These are phyloP conservation scores for Hycleus cichorii DNA, from an alignment of 1,140 invertebrate genomes.

Conservation along the genomic window DNA sequence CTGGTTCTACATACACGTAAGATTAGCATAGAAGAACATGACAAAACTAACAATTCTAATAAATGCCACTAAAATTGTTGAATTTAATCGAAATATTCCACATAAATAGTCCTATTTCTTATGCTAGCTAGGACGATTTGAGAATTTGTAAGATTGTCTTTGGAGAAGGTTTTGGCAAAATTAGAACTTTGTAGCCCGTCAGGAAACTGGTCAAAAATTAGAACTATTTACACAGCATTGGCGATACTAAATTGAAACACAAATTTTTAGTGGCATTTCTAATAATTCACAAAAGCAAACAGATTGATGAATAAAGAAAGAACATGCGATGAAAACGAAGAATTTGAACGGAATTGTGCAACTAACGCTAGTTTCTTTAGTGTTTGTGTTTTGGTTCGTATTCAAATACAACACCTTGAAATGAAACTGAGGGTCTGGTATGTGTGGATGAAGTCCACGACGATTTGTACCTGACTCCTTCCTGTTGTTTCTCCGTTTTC, in stretches of 20 bases:
- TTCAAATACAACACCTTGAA: constrained; percentile 57
- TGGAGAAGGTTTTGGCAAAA: no score
- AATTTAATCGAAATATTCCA: no score
- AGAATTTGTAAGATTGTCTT: no score
- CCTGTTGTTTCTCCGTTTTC: constrained; percentile 49
- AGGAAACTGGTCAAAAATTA: no score
- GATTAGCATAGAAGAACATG: constrained; percentile 14
- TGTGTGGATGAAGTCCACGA: constrained; percentile 51
- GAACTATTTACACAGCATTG: no score
- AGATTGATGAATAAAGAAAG: constrained; percentile 1
- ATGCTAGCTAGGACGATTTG: no score
- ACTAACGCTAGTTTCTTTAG: background rate
- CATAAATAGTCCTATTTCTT: no score
- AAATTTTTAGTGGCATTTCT: no score
- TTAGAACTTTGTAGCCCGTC: no score
- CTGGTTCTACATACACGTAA: constrained; percentile 48
- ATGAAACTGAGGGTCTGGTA: constrained; percentile 53
- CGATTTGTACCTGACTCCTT: constrained; percentile 40
- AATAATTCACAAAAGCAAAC: background rate
- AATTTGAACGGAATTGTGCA: constrained; percentile 11
- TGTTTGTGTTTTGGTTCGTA: constrained; percentile 7
- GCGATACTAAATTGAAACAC: no score
- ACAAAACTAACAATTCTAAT: background rate
- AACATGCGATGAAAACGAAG: constrained; percentile 13
- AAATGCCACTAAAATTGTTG: background rate